Evolutionary conservation across 35 echinoderm and acorn worm species (phyloP).

Genomic region (Apostichopus japonicus): DNA sequence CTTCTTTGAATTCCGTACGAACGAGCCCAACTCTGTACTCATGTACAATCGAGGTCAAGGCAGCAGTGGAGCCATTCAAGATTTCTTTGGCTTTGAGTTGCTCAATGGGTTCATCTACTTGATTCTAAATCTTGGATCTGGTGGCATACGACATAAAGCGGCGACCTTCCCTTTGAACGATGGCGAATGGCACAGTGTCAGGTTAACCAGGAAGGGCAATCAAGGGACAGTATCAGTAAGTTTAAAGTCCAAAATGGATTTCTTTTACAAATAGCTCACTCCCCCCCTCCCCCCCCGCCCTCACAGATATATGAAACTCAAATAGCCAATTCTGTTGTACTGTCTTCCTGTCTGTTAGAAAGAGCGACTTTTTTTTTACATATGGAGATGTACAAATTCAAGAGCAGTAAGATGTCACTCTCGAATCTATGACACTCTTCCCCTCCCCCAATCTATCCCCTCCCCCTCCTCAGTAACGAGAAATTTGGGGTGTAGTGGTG

Average conservation of each 20-base stretch:
- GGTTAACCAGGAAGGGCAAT: conserved; percentile 47
- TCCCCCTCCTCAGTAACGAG: too few relatives aligned
- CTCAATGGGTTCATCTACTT: conserved; percentile 84
- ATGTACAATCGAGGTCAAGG: conserved; percentile 90
- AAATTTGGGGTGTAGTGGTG: too few relatives aligned
- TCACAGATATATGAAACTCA: neutral
- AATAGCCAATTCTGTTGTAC: too few relatives aligned
- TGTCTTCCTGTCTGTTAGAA: too few relatives aligned
- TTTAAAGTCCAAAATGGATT: neutral
- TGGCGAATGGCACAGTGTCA: conserved; percentile 85
- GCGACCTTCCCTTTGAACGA: conserved; percentile 67
- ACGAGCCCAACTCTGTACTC: conserved; percentile 81
- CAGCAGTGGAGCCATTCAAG: neutral
- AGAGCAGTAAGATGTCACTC: too few relatives aligned
- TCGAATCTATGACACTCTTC: too few relatives aligned
- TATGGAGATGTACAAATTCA: too few relatives aligned
- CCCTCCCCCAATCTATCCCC: too few relatives aligned
- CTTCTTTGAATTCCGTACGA: conserved; percentile 90
- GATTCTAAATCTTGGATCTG: conserved; percentile 89
- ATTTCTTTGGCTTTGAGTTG: conserved; percentile 96
- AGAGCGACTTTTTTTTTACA: too few relatives aligned
- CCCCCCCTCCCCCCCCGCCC: too few relatives aligned
- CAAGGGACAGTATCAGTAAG: conserved; percentile 34
- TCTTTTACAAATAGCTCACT: neutral
- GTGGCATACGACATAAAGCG: conserved; percentile 66